These are phyloP conservation scores for Sipha flava DNA, from an alignment of 1,140 invertebrate species.

Conservation along the genomic window DNA sequence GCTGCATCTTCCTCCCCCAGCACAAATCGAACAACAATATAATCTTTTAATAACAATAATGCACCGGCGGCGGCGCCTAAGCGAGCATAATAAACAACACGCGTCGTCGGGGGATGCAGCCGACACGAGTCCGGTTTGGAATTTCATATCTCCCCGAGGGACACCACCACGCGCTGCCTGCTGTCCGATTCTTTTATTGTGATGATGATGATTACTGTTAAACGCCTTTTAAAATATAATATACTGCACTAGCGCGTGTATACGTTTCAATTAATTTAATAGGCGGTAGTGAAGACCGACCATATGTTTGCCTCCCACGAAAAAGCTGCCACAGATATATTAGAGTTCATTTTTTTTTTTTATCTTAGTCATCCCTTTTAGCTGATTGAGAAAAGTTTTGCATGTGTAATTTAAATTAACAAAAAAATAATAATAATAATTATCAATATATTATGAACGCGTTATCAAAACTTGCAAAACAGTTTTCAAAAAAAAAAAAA, in stretches of 20 bases:
- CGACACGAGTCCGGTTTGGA: constrained; percentile 1
- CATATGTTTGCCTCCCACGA: background rate
- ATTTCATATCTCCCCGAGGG: constrained; percentile 3
- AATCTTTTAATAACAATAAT: constrained; percentile 32
- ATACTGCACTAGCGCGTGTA: background rate
- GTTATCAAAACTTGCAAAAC: no score
- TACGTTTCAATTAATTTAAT: constrained; percentile 5
- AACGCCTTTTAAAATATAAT: background rate
- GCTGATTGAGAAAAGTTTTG: background rate
- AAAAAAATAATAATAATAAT: no score
- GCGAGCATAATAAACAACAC: background rate
- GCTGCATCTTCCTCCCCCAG: background rate
- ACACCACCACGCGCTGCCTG: background rate
- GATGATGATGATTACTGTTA: background rate
- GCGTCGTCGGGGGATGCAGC: background rate
- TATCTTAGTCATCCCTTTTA: background rate
- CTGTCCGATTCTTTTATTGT: background rate
- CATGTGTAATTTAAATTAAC: no score
- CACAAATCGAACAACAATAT: constrained; percentile 22
- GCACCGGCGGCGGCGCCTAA: constrained; percentile 24
- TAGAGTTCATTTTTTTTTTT: no score
- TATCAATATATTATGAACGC: no score
- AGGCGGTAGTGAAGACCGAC: background rate
- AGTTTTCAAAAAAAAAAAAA: no score
- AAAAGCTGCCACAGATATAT: no score